phyloP scores from a whole-genome alignment of 1,140 invertebrate genomes.

The Drosophila mayri region DNA sequence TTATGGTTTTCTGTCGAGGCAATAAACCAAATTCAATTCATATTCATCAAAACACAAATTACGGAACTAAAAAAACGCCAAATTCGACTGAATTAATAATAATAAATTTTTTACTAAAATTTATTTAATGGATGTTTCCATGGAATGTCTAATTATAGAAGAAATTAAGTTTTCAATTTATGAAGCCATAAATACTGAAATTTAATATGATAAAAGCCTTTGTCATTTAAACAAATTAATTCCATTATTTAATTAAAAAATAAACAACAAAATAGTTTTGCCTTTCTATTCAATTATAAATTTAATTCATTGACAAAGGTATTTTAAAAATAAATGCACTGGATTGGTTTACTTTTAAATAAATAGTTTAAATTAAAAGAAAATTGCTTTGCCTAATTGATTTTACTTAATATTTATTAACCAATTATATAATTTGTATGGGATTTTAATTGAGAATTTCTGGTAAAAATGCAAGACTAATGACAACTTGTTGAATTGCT shows the following conservation, averaged over 20 bases:
- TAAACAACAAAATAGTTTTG: no score
- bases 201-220: conserved; percentile 18
- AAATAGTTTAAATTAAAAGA: neutral
- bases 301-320: neutral
- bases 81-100: conserved; percentile 22
- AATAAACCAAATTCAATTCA: conserved; percentile 51
- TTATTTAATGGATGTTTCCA: neutral
- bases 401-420: neutral
- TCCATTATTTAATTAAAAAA: neutral
- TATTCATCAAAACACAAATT: conserved; percentile 41
- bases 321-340: neutral
- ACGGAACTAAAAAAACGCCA: conserved; percentile 7
- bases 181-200: neutral
- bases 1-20: conserved; percentile 6
- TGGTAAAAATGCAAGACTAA: neutral
- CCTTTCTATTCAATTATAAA: neutral
- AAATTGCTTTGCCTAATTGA: neutral
- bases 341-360: neutral
- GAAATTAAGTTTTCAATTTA: neutral
- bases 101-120: conserved; percentile 9
- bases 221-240: conserved; percentile 6
- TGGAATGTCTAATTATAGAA: conserved; percentile 4
- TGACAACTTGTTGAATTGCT: neutral
- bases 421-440: neutral
- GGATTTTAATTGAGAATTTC: neutral